Evolutionary conservation across 2,888 invertebrate genomes (phyloP).

Genomic region (Mesoligia furuncula): DNA sequence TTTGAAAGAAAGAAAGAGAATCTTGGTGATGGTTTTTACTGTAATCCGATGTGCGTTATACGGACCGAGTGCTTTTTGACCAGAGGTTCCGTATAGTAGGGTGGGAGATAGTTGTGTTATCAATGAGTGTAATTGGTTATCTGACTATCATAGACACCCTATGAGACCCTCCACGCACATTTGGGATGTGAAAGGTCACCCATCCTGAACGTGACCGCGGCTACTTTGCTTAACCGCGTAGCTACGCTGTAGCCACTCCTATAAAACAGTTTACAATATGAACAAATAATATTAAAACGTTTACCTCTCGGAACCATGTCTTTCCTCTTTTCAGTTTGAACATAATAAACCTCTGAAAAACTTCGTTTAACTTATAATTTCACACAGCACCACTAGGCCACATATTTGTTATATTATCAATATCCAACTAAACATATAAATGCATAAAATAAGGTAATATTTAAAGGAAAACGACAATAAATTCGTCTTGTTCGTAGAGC

Average conservation of each 20-base stretch:
- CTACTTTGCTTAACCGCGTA: not conserved
- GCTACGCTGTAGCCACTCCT: constrained; percentile 27
- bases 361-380: constrained; percentile 29
- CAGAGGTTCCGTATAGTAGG: not conserved
- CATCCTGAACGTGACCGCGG: not conserved
- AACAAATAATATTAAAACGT: constrained; percentile 39
- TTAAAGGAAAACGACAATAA: constrained; percentile 61
- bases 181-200: not conserved
- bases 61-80: not conserved
- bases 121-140: not conserved
- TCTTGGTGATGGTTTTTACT: not conserved
- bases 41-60: not conserved
- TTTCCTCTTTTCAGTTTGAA: constrained; percentile 81
- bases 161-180: not conserved
- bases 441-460: constrained; percentile 52
- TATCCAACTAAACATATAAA: constrained; percentile 37
- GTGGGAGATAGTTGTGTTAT: not conserved
- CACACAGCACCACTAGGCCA: constrained; percentile 38
- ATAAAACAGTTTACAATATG: constrained; percentile 1
- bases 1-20: too few relatives aligned
- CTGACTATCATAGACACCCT: not conserved
- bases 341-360: constrained; percentile 64
- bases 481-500: constrained; percentile 63
- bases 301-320: constrained; percentile 86
- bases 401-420: constrained; percentile 49